Conservation (phyloP, 2,888 invertebrate species). For the Eupithecia exiguata region DNA sequence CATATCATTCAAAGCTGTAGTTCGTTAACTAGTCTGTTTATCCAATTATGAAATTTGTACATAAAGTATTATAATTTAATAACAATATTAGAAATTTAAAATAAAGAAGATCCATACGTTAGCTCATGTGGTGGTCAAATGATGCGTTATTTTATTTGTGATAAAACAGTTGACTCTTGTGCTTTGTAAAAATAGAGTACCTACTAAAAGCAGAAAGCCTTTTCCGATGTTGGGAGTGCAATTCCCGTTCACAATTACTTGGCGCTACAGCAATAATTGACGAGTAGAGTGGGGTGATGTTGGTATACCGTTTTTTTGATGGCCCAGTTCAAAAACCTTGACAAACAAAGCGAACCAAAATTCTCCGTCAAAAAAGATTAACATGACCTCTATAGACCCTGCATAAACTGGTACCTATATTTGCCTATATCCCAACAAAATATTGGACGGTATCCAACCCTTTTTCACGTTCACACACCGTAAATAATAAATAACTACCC, state of each 20-base stretch:
- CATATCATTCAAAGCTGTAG: no score
- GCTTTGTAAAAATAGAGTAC: no score
- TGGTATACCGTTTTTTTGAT: neutral
- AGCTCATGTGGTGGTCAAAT: neutral
- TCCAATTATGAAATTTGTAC: no score
- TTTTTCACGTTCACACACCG: constrained; percentile 39
- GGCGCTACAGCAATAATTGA: neutral
- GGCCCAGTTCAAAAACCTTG: neutral
- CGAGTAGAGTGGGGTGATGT: no score
- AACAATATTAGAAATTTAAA: no score
- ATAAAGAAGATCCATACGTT: no score
- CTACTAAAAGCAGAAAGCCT: no score
- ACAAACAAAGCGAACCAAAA: constrained; percentile 22
- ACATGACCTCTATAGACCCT: constrained; percentile 22
- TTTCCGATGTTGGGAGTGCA: neutral
- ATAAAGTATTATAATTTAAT: no score
- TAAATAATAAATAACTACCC: constrained; percentile 45
- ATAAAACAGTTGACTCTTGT: neutral
- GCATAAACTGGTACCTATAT: constrained; percentile 21
- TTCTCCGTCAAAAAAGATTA: constrained; percentile 22
- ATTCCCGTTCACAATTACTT: neutral
- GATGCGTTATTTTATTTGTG: neutral
- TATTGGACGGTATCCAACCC: constrained; percentile 36
- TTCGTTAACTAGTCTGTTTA: no score
- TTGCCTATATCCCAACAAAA: constrained; percentile 26